phyloP scores from a whole-genome alignment of 2,113 vertebrate species.

The Erythrolamprus reginae region DNA sequence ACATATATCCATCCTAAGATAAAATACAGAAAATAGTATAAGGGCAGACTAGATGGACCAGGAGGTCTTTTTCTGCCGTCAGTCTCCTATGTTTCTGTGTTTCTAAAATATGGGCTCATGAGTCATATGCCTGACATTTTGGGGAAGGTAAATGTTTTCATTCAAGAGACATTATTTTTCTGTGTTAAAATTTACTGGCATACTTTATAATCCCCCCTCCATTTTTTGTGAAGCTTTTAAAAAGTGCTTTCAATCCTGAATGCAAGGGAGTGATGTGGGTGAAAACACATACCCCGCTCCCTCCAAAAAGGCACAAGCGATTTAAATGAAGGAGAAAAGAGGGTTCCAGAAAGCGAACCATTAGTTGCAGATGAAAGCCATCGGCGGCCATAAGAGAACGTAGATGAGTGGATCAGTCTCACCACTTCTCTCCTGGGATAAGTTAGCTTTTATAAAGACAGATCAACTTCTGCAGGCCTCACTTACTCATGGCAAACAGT shows the following conservation, averaged over 20 bases:
- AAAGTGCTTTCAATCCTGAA: not conserved
- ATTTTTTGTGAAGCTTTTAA: not conserved
- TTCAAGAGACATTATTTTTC: not conserved
- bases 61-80: no score
- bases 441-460: slow-evolving; percentile 35
- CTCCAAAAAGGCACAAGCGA: not conserved
- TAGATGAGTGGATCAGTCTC: not conserved
- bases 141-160: not conserved
- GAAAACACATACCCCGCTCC: not conserved
- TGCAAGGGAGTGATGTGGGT: not conserved
- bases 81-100: no score
- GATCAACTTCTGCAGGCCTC: slow-evolving; percentile 15
- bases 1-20: no score
- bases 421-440: not conserved
- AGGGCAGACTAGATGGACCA: no score
- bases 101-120: not conserved
- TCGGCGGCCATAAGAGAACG: not conserved
- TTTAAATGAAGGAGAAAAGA: not conserved
- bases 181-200: not conserved
- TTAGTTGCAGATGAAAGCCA: not conserved
- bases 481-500: not conserved
- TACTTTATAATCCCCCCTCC: no score
- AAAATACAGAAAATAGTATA: no score
- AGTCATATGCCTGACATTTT: not conserved
- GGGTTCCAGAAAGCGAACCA: not conserved